Conservation (phyloP, 2,888 invertebrate species). For the Leptinotarsa rubiginosa region DNA sequence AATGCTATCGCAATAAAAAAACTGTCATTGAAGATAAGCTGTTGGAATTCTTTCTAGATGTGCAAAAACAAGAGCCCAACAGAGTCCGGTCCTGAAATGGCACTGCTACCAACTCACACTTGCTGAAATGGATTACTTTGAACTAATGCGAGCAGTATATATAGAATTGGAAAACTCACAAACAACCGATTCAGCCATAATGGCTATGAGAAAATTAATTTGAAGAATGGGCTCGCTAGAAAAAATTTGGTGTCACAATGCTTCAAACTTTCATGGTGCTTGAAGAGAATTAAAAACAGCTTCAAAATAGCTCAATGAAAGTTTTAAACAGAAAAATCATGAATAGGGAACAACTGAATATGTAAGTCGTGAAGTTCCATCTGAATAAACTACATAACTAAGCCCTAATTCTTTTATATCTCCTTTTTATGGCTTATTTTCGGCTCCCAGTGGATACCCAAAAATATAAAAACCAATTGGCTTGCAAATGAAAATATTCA, state of each 20-base stretch:
- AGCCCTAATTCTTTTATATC: no score
- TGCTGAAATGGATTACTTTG: background rate
- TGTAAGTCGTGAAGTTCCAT: no score
- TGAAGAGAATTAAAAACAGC: background rate
- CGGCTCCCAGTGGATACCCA: no score
- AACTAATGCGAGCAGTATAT: background rate
- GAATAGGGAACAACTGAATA: no score
- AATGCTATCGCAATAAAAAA: background rate
- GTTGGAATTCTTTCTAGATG: background rate
- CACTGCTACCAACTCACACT: background rate
- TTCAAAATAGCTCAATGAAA: background rate
- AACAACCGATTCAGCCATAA: background rate
- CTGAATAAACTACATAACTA: no score
- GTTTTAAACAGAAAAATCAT: background rate
- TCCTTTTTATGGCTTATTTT: no score
- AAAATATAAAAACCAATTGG: no score
- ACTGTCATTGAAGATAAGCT: background rate
- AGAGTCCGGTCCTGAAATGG: background rate
- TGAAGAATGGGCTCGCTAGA: background rate
- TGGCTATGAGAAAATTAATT: background rate
- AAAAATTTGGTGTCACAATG: background rate
- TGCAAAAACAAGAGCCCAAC: background rate
- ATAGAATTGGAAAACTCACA: background rate
- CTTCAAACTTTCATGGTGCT: background rate
- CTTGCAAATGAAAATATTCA: no score